Conservation (phyloP, 2,113 vertebrate genomes). For the Anoplopoma fimbria region DNA sequence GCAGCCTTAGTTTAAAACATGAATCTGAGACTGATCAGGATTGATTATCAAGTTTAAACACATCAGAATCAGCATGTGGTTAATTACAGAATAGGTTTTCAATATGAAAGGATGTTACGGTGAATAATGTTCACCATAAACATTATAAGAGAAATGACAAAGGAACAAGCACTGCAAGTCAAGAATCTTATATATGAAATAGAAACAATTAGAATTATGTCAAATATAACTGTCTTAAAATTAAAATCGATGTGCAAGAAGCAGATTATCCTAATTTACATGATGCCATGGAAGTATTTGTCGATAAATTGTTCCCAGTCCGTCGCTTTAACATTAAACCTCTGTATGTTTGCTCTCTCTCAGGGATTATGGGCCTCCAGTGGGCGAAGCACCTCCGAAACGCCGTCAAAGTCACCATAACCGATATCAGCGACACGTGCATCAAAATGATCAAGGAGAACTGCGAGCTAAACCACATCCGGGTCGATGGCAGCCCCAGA, state of each 20-base stretch:
- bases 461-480: constrained; percentile 93
- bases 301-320: background rate
- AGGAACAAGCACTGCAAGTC: background rate
- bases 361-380: constrained; percentile 98
- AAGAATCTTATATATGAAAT: background rate
- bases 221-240: background rate
- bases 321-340: no score
- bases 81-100: background rate
- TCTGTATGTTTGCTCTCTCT: background rate
- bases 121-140: no score
- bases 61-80: background rate
- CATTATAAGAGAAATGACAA: background rate
- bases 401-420: constrained; percentile 94
- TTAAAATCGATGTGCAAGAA: background rate
- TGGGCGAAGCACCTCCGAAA: constrained; percentile 95
- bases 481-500: constrained; percentile 80
- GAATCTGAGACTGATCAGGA: background rate
- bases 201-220: background rate
- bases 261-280: background rate
- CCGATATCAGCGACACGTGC: constrained; percentile 93
- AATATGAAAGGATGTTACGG: background rate
- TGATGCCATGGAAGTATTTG: background rate
- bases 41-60: background rate
- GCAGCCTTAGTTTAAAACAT: background rate
- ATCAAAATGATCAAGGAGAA: constrained; percentile 95